Conservation (phyloP, 2,888 invertebrate genomes). For the Chaetoderma sp. region DNA sequence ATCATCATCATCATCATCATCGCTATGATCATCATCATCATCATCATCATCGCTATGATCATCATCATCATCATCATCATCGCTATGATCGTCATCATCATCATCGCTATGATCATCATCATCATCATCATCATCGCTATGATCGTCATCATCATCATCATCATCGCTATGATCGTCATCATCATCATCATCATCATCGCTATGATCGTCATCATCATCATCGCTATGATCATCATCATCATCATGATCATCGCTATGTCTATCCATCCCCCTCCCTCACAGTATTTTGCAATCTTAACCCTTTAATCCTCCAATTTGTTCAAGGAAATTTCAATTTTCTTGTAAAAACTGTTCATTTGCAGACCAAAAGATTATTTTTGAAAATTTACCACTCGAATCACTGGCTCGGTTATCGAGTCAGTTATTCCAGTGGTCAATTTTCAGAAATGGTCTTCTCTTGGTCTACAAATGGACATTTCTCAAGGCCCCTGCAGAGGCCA, state of each 20-base stretch:
- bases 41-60: background rate
- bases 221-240: background rate
- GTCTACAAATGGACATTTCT: too few relatives aligned
- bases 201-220: background rate
- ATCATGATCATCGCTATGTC: background rate
- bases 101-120: background rate
- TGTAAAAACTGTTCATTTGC: too few relatives aligned
- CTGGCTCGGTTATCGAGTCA: too few relatives aligned
- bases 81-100: background rate
- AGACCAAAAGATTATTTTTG: too few relatives aligned
- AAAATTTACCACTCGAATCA: too few relatives aligned
- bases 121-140: background rate
- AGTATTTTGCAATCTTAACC: too few relatives aligned
- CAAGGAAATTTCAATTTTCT: too few relatives aligned
- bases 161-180: background rate
- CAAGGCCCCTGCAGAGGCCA: too few relatives aligned
- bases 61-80: background rate
- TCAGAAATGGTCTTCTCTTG: too few relatives aligned
- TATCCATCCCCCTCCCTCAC: background rate
- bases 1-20: background rate
- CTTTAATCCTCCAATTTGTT: too few relatives aligned
- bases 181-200: background rate
- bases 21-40: background rate
- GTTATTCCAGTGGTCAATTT: too few relatives aligned
- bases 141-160: background rate